A percentile compares a stretch with the other conserved stretches of the same genome.
Conservation (phyloP, 2,888 invertebrate species). For the Nysson spinosus region DNA sequence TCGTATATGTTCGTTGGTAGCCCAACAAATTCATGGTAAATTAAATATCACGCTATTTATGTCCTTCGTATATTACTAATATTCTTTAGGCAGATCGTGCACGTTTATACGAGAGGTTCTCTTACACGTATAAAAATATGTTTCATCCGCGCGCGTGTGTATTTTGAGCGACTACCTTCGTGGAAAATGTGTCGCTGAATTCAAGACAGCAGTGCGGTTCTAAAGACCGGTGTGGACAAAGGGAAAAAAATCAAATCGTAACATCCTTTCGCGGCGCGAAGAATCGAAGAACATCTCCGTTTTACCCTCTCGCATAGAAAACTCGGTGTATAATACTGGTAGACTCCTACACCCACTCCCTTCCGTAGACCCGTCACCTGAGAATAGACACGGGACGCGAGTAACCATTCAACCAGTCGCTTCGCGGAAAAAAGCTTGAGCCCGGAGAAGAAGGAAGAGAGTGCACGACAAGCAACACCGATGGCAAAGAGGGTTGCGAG, state of each 20-base stretch:
- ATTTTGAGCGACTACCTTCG: conserved; percentile 18
- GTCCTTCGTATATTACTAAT: too few relatives aligned
- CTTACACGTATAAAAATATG: too few relatives aligned
- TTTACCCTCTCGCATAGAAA: conserved; percentile 41
- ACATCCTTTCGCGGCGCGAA: conserved; percentile 43
- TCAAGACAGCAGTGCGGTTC: conserved; percentile 34
- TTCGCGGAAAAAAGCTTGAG: conserved; percentile 26
- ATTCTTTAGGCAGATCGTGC: too few relatives aligned
- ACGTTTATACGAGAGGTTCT: too few relatives aligned
- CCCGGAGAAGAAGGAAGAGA: neutral
- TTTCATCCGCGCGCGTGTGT: too few relatives aligned
- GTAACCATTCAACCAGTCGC: conserved; percentile 43
- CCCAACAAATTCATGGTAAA: neutral
- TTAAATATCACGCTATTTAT: too few relatives aligned
- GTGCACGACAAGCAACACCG: neutral
- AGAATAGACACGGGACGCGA: conserved; percentile 48
- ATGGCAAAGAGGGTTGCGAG: conserved; percentile 22
- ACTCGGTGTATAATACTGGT: conserved; percentile 41
- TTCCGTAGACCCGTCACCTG: conserved; percentile 42
- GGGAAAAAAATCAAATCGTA: conserved; percentile 44
- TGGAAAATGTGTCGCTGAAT: conserved; percentile 1
- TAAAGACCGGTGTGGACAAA: conserved; percentile 36
- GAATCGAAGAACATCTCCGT: conserved; percentile 50
- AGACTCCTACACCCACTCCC: conserved; percentile 10
- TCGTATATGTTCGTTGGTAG: neutral